Evolutionary conservation across 2,888 invertebrate species (phyloP).

Genomic region (Stegana nigrithorax): DNA sequence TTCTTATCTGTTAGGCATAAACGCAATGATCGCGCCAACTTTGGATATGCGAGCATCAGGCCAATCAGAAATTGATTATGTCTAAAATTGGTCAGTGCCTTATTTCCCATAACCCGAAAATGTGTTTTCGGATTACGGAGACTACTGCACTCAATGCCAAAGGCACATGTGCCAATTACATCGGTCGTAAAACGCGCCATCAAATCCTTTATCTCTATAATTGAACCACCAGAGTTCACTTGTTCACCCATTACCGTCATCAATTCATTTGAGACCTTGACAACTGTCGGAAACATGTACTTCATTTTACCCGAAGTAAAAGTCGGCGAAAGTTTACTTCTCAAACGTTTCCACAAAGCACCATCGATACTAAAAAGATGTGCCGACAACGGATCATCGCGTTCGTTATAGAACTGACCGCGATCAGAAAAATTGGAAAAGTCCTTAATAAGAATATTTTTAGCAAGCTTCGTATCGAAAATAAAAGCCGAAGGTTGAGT

Average conservation of each 20-base stretch:
- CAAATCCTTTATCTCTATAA: conserved; percentile 52
- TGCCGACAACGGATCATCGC: conserved; percentile 54
- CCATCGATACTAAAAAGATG: conserved; percentile 59
- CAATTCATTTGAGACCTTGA: conserved; percentile 23
- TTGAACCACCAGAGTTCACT: neutral
- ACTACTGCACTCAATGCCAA: conserved; percentile 67
- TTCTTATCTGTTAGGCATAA: conserved; percentile 33
- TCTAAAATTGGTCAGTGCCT: conserved; percentile 32
- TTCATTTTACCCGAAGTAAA: conserved; percentile 70
- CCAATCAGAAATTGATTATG: conserved; percentile 20
- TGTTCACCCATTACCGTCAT: conserved; percentile 12
- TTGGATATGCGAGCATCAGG: conserved; percentile 31
- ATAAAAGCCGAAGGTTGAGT: conserved; percentile 30
- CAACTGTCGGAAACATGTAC: conserved; percentile 61
- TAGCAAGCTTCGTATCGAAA: conserved; percentile 34
- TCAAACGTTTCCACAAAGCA: conserved; percentile 64
- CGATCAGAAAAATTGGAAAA: conserved; percentile 57
- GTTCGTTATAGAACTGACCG: conserved; percentile 50
- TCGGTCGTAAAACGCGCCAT: conserved; percentile 68
- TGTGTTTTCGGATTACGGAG: conserved; percentile 59
- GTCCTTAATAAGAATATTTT: conserved; percentile 42
- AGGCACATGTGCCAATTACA: conserved; percentile 68
- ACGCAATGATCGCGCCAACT: conserved; percentile 33
- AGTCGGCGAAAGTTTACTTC: conserved; percentile 67
- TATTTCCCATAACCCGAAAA: conserved; percentile 49